Evolutionary conservation across 2,113 vertebrate genomes (phyloP), one percentile per base, ranked within the genome.

Genomic region (Plecturocebus donacophilus): DNA sequence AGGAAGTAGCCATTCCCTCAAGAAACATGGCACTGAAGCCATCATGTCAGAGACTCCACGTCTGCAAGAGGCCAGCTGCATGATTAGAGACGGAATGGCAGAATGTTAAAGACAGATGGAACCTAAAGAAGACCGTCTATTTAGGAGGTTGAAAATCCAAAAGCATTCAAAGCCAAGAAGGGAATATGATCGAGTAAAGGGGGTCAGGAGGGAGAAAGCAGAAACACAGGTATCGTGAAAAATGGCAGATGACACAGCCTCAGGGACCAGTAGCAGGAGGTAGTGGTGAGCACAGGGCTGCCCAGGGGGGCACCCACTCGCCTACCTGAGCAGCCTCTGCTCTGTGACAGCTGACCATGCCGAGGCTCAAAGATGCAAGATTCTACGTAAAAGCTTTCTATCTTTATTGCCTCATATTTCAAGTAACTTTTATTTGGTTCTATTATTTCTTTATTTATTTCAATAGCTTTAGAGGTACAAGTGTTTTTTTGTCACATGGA

Each of bases 241-340:
- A 70, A 17, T 21, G 21, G 35, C 23, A n/a, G 38, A 11, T n/a
- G 25, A 49, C 64, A 17, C 11, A 14, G 4, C 4, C 52, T 64
- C 71, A 19, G 56, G 20, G 9, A 19, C 9, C 66, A 52, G 14
- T 66, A 49, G 8, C 6, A 5, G 19, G 54, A 68, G 40, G 4
- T 17, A 13, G 32, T 45, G 16, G 10, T 38, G 52, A 20, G 4
- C 40, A 25, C n/a, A 14, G 9, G 16, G 30, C 32, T 86, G 4
- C 32, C 9, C 6, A 5, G 73, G 38, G 8, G 81, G 54, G 0
- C 35, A 8, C 7, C 35, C 35, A 12, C 8, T 2, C 2, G 0
- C n/a, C 71, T 32, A 38, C 20, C 32, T 64, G 13, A 76, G 10
- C 35, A 49, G 25, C 16, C 35, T 49, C 35, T 17, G 38, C 11